Percentiles rank a stretch among this genome's conserved stretches.
Evolutionary conservation across 2,113 vertebrate genomes (phyloP).

Genomic region (Ploceus nigricollis): DNA sequence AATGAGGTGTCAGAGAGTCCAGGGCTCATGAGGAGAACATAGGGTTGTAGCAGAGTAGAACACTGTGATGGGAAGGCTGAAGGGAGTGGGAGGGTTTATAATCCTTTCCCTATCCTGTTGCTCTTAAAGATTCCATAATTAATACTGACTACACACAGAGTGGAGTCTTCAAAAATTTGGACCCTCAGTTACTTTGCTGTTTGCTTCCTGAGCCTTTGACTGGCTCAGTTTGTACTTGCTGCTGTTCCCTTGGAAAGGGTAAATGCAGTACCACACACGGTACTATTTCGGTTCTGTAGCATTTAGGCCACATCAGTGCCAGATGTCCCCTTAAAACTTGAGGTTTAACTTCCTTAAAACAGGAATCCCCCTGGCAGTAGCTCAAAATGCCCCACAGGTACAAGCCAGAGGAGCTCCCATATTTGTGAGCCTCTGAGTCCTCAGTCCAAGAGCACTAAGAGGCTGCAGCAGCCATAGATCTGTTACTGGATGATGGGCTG

Average conservation of each 20-base stretch:
- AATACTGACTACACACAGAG: not conserved
- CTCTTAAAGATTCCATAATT: not conserved
- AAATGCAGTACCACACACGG: fast-evolving
- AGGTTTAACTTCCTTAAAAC: too few species aligned
- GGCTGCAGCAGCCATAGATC: not conserved
- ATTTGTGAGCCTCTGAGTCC: not conserved
- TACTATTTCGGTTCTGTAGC: fast-evolving
- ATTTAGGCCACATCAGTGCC: not conserved
- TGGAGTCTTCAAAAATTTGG: not conserved
- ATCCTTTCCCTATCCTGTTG: not conserved
- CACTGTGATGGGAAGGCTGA: not conserved
- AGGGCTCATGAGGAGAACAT: not conserved
- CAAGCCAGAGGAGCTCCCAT: fast-evolving
- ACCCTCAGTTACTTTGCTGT: not conserved
- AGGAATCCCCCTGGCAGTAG: not conserved
- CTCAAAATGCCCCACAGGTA: not conserved
- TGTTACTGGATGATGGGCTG: not conserved
- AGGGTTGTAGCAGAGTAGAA: fast-evolving
- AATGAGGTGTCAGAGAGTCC: not conserved
- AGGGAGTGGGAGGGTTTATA: not conserved
- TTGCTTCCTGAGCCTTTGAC: not conserved
- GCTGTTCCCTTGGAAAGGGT: not conserved
- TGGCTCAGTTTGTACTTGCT: not conserved
- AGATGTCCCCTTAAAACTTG: not conserved
- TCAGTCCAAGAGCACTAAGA: not conserved